These are phyloP conservation scores for Hypocryptadius cinnamomeus DNA, from an alignment of 2,113 vertebrate genomes.

Conservation along the genomic window DNA sequence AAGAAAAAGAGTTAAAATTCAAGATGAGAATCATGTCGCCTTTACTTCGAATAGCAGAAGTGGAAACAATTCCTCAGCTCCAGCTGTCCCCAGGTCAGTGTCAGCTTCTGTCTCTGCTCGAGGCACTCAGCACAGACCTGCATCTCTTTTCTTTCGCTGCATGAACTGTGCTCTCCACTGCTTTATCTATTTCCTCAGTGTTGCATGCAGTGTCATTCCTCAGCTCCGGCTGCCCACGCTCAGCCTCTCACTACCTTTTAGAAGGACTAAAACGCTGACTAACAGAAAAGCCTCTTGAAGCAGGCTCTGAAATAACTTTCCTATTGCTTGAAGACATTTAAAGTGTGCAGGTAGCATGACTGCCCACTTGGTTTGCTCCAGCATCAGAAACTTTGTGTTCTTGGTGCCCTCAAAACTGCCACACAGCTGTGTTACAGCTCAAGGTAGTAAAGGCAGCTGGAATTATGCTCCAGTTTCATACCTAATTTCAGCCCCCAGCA, in stretches of 20 bases:
- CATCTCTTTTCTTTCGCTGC: conserved; percentile 68
- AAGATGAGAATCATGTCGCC: conserved; percentile 16
- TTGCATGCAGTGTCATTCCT: conserved; percentile 66
- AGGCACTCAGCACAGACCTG: conserved; percentile 47
- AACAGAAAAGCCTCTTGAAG: conserved; percentile 35
- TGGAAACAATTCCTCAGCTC: conserved; percentile 1
- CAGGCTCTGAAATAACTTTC: not conserved
- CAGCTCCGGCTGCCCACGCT: conserved; percentile 58
- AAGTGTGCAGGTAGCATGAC: not conserved
- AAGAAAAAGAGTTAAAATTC: conserved; percentile 74
- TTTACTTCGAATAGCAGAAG: conserved; percentile 12
- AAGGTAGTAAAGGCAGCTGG: not conserved
- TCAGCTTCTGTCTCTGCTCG: conserved; percentile 45
- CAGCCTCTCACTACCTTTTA: conserved; percentile 59
- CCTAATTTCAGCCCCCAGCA: not conserved
- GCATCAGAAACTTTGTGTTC: not conserved
- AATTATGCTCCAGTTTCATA: not conserved
- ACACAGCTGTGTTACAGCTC: not conserved
- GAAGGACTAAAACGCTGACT: conserved; percentile 53
- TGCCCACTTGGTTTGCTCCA: not conserved
- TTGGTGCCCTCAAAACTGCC: not conserved
- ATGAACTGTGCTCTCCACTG: conserved; percentile 67
- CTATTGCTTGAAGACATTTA: not conserved
- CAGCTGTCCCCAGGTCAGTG: conserved; percentile 78
- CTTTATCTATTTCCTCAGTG: conserved; percentile 68